Conservation (phyloP, 2,797 vertebrate genomes). For the Pogonophryne albipinna region DNA sequence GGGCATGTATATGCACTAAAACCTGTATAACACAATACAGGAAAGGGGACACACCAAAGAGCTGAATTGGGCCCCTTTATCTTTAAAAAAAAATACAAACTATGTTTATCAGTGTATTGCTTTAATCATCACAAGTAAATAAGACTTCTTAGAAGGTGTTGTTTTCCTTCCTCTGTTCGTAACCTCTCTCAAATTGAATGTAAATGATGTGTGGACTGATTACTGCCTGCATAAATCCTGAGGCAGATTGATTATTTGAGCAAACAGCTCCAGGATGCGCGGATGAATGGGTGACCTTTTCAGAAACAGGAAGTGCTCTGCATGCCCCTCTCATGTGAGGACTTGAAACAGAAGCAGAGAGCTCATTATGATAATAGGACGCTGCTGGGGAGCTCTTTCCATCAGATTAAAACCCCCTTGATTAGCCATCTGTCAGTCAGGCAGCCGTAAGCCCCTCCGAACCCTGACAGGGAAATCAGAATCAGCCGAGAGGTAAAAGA, state of each 20-base stretch:
- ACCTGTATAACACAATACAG: too few relatives aligned
- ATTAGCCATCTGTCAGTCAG: conserved; percentile 46
- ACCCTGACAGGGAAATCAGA: conserved; percentile 16
- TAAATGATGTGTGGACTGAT: background rate
- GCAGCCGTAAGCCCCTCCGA: background rate
- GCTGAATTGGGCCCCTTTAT: too few relatives aligned
- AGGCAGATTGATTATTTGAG: background rate
- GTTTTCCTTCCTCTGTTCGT: too few relatives aligned
- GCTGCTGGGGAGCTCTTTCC: conserved; percentile 25
- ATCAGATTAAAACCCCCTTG: conserved; percentile 55
- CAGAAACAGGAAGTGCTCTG: conserved; percentile 25
- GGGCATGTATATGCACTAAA: too few relatives aligned
- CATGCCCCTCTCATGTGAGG: conserved; percentile 5
- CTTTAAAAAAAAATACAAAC: too few relatives aligned
- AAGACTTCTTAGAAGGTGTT: too few relatives aligned
- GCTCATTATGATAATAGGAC: conserved; percentile 55
- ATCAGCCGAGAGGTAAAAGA: background rate
- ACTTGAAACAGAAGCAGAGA: conserved; percentile 28
- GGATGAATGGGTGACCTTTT: conserved; percentile 14
- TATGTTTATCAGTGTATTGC: too few relatives aligned
- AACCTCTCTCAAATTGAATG: too few relatives aligned
- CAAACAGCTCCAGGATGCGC: background rate
- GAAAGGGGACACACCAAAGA: too few relatives aligned
- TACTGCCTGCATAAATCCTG: background rate
- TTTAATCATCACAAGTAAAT: too few relatives aligned